These are phyloP conservation scores for Caerostris darwini DNA, from an alignment of 1,140 invertebrate genomes.

Conservation along the genomic window DNA sequence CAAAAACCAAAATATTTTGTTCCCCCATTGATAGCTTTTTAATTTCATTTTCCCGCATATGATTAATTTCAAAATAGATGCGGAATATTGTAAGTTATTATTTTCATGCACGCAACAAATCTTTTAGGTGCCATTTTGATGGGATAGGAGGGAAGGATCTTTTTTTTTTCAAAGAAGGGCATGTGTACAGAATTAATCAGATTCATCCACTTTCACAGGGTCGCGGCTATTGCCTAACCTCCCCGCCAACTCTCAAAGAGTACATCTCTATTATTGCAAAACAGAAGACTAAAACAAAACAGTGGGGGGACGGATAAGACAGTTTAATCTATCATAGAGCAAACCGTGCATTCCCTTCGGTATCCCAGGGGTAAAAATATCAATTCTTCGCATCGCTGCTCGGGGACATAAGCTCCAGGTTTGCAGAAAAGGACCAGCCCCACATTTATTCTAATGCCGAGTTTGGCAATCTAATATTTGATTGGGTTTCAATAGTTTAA, in stretches of 20 bases:
- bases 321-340: constrained; percentile 67
- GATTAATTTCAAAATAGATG: no score
- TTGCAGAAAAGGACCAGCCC: constrained; percentile 35
- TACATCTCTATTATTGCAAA: constrained; percentile 55
- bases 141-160: background rate
- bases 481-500: no score
- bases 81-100: no score
- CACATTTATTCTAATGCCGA: no score
- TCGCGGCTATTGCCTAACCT: constrained; percentile 34
- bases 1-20: no score
- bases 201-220: constrained; percentile 61
- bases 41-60: no score
- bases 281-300: constrained; percentile 43
- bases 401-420: background rate
- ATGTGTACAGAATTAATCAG: constrained; percentile 24
- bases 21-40: no score
- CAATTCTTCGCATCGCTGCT: constrained; percentile 46
- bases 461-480: no score
- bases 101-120: no score
- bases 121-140: no score
- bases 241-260: background rate
- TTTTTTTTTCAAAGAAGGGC: background rate
- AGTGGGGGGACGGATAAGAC: constrained; percentile 10
- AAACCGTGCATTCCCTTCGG: constrained; percentile 21
- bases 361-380: constrained; percentile 67